Evolutionary conservation across 2,113 vertebrate genomes (phyloP).

Genomic region (Symphodus melops): DNA sequence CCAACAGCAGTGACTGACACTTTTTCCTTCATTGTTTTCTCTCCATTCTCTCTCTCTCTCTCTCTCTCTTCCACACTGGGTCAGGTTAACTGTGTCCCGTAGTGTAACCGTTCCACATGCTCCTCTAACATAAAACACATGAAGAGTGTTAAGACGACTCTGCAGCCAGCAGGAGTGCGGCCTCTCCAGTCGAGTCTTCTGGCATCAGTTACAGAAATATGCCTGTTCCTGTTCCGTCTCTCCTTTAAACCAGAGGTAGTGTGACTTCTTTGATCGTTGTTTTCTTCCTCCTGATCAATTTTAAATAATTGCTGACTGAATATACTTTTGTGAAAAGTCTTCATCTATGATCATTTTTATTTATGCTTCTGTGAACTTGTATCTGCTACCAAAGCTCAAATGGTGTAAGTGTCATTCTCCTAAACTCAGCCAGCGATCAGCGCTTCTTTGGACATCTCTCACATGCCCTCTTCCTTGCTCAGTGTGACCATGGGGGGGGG

Average conservation of each 20-base stretch:
- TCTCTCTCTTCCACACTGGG: slow-evolving; percentile 43
- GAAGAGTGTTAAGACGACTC: slow-evolving; percentile 19
- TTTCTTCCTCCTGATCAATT: slow-evolving; percentile 17
- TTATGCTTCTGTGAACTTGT: too few species aligned
- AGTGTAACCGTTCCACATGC: slow-evolving; percentile 65
- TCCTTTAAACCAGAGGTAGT: slow-evolving; percentile 48
- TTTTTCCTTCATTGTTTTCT: slow-evolving; percentile 34
- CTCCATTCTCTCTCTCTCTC: slow-evolving; percentile 22
- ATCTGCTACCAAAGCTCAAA: too few species aligned
- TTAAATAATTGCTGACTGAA: not conserved
- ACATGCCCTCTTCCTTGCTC: too few species aligned
- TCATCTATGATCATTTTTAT: too few species aligned
- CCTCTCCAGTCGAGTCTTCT: slow-evolving; percentile 38
- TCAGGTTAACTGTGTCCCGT: slow-evolving; percentile 74
- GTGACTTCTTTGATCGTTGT: slow-evolving; percentile 43
- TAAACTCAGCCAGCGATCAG: too few species aligned
- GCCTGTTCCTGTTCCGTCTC: slow-evolving; percentile 35
- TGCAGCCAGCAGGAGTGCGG: slow-evolving; percentile 33
- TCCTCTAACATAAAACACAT: slow-evolving; percentile 77
- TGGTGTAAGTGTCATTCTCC: too few species aligned
- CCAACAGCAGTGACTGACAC: slow-evolving; percentile 7
- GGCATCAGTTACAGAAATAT: slow-evolving; percentile 55
- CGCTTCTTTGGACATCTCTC: too few species aligned
- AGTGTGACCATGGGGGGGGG: too few species aligned
- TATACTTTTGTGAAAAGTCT: not conserved